Conservation (phyloP, 1,140 invertebrate genomes). For the Camponotus floridanus region DNA sequence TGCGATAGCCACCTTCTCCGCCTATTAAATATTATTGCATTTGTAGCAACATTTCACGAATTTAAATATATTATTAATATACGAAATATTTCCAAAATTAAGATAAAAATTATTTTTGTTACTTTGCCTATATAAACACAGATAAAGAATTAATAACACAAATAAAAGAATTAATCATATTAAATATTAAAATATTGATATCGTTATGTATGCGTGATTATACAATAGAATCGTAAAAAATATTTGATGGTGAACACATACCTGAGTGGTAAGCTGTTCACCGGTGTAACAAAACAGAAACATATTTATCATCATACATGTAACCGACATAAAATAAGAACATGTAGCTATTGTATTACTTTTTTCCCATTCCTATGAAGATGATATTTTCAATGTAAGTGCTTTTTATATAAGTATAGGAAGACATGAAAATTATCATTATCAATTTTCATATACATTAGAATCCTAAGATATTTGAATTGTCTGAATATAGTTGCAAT, state of each 20-base stretch:
- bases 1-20: slow-evolving; percentile 60
- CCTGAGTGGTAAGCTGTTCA: slow-evolving; percentile 70
- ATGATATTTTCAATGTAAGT: neutral
- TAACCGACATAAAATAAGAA: slow-evolving; percentile 44
- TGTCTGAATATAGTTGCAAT: too few species aligned
- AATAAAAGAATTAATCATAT: too few species aligned
- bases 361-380: slow-evolving; percentile 69
- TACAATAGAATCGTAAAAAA: too few species aligned
- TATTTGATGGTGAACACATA: slow-evolving; percentile 7
- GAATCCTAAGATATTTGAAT: too few species aligned
- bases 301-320: slow-evolving; percentile 66
- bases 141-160: too few species aligned
- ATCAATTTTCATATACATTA: too few species aligned
- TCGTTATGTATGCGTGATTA: too few species aligned
- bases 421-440: too few species aligned
- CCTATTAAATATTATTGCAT: slow-evolving; percentile 50
- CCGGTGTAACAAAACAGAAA: slow-evolving; percentile 72
- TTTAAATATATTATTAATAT: neutral
- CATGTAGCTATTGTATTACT: slow-evolving; percentile 54
- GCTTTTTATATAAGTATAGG: too few species aligned
- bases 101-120: slow-evolving; percentile 1
- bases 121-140: neutral
- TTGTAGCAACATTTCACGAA: neutral
- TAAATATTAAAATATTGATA: too few species aligned
- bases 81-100: neutral